Evolutionary conservation across 2,888 invertebrate genomes (phyloP).

Genomic region (Asteroscopus sphinx): DNA sequence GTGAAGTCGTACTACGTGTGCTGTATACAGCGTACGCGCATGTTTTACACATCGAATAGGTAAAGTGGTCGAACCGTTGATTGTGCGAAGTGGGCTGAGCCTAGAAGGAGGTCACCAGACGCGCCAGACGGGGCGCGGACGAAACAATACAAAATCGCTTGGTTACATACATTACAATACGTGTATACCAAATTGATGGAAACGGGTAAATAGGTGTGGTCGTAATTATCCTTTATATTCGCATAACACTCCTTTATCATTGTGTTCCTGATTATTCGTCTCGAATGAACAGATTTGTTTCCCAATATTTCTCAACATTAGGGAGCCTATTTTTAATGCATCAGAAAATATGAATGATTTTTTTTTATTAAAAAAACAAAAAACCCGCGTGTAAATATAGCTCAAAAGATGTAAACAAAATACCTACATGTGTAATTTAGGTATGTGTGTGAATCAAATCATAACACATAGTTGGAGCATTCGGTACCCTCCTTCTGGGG

Average conservation of each 20-base stretch:
- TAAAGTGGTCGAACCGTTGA: slow-evolving; percentile 53
- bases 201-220: slow-evolving; percentile 47
- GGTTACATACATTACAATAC: slow-evolving; percentile 36
- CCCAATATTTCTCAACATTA: no score
- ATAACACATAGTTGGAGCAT: no score
- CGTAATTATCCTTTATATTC: slow-evolving; percentile 42
- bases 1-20: slow-evolving; percentile 45
- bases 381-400: no score
- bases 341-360: no score
- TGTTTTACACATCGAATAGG: slow-evolving; percentile 49
- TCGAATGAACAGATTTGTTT: neutral
- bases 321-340: no score
- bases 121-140: slow-evolving; percentile 59
- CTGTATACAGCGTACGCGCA: slow-evolving; percentile 37
- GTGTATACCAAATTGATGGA: slow-evolving; percentile 45
- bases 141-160: slow-evolving; percentile 59
- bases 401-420: no score
- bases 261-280: slow-evolving; percentile 27
- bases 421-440: no score
- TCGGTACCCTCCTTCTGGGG: no score
- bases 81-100: slow-evolving; percentile 45
- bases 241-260: slow-evolving; percentile 37
- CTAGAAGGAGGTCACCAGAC: slow-evolving; percentile 67
- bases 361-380: no score
- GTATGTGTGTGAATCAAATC: no score